Evolutionary conservation across 2,113 vertebrate species (phyloP).

Genomic region (Todiramphus saurophagus): DNA sequence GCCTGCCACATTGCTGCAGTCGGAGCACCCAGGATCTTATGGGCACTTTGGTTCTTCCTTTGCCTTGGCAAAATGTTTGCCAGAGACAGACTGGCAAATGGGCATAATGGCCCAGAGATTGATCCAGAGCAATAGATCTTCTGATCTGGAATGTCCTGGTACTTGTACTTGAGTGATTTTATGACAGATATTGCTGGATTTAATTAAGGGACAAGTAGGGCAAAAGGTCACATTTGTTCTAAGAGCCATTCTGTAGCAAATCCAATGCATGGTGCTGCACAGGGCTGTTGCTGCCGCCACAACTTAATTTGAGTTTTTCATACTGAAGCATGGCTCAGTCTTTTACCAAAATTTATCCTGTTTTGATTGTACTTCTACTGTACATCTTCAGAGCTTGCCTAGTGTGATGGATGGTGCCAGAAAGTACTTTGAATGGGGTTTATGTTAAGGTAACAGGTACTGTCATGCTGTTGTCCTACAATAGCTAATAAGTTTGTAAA

Average conservation of each 20-base stretch:
- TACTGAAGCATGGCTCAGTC: neutral
- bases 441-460: neutral
- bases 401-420: neutral
- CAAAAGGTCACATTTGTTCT: neutral
- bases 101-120: rapidly evolving
- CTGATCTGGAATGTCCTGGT: neutral
- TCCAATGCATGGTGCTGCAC: neutral
- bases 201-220: neutral
- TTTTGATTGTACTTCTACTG: slow-evolving; percentile 11
- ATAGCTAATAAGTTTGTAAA: neutral
- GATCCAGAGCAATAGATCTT: neutral
- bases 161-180: neutral
- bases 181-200: neutral
- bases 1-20: neutral
- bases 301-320: neutral
- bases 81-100: neutral
- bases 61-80: neutral
- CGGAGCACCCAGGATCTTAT: neutral
- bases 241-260: neutral
- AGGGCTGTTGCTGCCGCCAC: neutral
- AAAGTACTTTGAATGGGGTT: slow-evolving; percentile 3
- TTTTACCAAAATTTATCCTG: neutral
- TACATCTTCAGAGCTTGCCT: neutral
- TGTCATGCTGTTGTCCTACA: neutral
- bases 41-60: neutral